Conservation (phyloP, 37 sponge, comb jelly and placozoan species). For the Ianthella basta region DNA sequence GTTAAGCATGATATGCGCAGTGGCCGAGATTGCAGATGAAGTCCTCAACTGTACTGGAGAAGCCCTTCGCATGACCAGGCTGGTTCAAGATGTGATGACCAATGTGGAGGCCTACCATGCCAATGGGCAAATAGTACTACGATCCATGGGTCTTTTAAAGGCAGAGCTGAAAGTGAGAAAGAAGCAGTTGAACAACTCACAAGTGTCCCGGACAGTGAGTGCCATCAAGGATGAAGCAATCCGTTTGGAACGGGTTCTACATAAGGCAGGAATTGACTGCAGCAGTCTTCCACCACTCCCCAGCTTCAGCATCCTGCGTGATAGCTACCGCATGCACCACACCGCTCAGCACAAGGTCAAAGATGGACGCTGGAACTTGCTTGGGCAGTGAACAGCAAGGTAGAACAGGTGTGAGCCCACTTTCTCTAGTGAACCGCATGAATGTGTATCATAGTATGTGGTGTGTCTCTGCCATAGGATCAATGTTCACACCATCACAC, state of each 20-base stretch:
- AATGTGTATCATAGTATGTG: too few species aligned
- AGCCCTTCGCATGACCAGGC: neutral
- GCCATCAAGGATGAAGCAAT: conserved; percentile 20
- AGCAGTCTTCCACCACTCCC: conserved; percentile 19
- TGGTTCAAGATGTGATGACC: neutral
- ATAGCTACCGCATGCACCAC: conserved; percentile 38
- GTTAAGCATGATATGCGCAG: neutral
- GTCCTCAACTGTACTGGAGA: neutral
- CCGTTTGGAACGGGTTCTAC: conserved; percentile 25
- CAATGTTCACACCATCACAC: too few species aligned
- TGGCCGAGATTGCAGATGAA: conserved; percentile 26
- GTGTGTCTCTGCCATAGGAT: too few species aligned
- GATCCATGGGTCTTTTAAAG: neutral
- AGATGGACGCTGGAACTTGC: conserved; percentile 59
- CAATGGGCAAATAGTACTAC: neutral
- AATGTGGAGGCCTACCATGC: neutral
- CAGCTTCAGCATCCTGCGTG: conserved; percentile 35
- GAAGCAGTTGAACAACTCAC: neutral
- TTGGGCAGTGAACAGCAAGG: neutral
- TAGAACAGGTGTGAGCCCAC: too few species aligned
- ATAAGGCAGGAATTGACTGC: conserved; percentile 40
- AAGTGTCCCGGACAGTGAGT: neutral
- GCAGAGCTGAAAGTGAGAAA: conserved; percentile 15
- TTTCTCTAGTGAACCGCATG: too few species aligned
- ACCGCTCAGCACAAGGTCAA: conserved; percentile 49